Base-by-base conservation (phyloP, 2,888 invertebrate species). In the Neoscelio sp. region DNA sequence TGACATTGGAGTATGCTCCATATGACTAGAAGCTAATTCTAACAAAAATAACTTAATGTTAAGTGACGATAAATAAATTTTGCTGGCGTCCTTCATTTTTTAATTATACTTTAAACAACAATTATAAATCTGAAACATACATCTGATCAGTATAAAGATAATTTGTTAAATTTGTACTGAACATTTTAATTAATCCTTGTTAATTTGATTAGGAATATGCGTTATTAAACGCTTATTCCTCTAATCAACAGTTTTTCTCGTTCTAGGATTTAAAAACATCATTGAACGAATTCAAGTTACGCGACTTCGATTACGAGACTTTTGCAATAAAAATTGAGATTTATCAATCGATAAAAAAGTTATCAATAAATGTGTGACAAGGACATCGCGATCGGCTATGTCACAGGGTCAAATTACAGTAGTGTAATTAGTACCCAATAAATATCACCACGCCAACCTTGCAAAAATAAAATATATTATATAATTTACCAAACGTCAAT, bases 361-460 rank as follows among this genome's bases (percentile, higher is more conserved):
- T 46, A 56, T 67, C 67, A 67, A 67, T 67, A 56, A 56, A 67
- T 54, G 54, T 54, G 54, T 67, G 54, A 67, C 67, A 54, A 67
- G 67, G 67, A 54, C 67, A 56, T 44, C 46, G 42, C 54, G 46
- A 46, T 67, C 15, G 8, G 26, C 44, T 54, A 4, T 67, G 44
- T 42, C 54, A 54, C 67, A 56, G 67, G 67, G 67, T 50, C 54
- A 46, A 67, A 67, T 30, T 33, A 52, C 40, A 54, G 26, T 26
- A 33, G 30, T 67, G 44, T 46, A 54, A 54, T 67, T 67, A 67
- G 42, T 35, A 20, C 44, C 46, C 46, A 35, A 33, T 44, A 33
- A 67, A 52, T 33, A 54, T 65, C 12, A 65, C 30, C 67, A 46
- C 26, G 54, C 10, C 40, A 65, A 38, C 50, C 40, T 50, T 50